These are phyloP conservation scores for Tupaia tana DNA, from an alignment of 2,113 vertebrate species.

Conservation along the genomic window DNA sequence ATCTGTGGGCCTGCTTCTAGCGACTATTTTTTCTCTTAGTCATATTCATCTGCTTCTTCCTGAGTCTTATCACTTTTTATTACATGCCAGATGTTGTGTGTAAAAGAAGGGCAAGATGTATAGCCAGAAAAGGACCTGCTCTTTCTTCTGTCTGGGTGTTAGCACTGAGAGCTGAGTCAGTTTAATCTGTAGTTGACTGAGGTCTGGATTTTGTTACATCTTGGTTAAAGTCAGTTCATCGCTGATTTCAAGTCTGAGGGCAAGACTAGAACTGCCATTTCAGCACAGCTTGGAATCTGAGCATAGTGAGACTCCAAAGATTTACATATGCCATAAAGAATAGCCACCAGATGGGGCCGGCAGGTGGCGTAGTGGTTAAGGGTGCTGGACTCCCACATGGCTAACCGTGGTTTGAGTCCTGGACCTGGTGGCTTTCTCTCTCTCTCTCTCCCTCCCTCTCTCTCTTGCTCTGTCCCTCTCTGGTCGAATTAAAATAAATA, in stretches of 20 bases:
- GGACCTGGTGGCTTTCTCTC: too few relatives aligned
- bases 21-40: not conserved
- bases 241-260: not conserved
- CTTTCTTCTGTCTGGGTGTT: not conserved
- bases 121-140: not conserved
- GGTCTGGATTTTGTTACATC: not conserved
- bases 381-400: too few relatives aligned
- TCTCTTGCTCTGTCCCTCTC: too few relatives aligned
- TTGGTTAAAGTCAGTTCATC: not conserved
- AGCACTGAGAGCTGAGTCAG: not conserved
- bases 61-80: not conserved
- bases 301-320: not conserved
- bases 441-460: too few relatives aligned
- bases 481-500: too few relatives aligned
- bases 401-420: too few relatives aligned
- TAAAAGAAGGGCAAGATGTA: accelerated
- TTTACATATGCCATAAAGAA: too few relatives aligned
- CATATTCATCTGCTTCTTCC: not conserved
- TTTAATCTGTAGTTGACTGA: not conserved
- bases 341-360: too few relatives aligned
- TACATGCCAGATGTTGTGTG: not conserved
- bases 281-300: not conserved
- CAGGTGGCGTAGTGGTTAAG: too few relatives aligned
- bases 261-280: not conserved
- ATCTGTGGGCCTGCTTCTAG: slow-evolving; percentile 1